Base-by-base conservation (phyloP, 2,797 vertebrate genomes). In the Myotis pilosus region DNA sequence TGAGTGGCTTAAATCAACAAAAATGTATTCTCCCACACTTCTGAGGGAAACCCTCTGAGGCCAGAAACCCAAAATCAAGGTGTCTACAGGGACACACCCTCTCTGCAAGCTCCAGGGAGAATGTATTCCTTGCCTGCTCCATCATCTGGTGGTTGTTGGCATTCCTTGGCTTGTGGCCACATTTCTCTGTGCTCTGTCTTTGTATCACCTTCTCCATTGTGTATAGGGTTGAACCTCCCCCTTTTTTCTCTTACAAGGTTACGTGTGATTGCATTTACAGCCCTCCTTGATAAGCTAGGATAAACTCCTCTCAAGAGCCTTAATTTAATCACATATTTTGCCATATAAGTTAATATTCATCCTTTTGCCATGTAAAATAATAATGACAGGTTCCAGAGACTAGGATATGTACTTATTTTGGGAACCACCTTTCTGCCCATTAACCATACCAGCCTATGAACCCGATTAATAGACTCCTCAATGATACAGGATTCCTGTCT, bases 181-280 rank as follows among this genome's bases (percentile, higher is more conserved):
- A 1, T 38, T 6, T 64, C 9, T 82, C 23, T 28, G 5, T 71
- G 7, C 19, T 76, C 12, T 23, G 2, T 3, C 25, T 49, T 33
- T 17, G 5, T 3, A 8, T 74, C 0, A 5, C 5, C 28, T 53
- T 79, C 20, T 57, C 22, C 7, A 23, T 8, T 49, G 13, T 78
- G 36, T 36, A 9, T 66, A 5, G 20, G 25, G 1, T 7, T 81
- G 25, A 76, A 25, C 30, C 8, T 89, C 44, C 12, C 16, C 2
- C 30, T 22, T 6, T 20, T 76, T 38, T 71, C 9, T 76, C 4
- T 44, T 57, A 64, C 13, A 44, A 79, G 6, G 20, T 30, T 57
- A 19, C n/a, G 12, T 12, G 23, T 16, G 17, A 49, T 19, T 91
- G 20, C 6, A 38, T 36, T 90, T 74, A 83, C 8, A 17, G 20